A percentile compares a stretch with the other conserved stretches of the same genome.
Conservation (phyloP, 1,140 invertebrate species). For the Homalodisca vitripennis region DNA sequence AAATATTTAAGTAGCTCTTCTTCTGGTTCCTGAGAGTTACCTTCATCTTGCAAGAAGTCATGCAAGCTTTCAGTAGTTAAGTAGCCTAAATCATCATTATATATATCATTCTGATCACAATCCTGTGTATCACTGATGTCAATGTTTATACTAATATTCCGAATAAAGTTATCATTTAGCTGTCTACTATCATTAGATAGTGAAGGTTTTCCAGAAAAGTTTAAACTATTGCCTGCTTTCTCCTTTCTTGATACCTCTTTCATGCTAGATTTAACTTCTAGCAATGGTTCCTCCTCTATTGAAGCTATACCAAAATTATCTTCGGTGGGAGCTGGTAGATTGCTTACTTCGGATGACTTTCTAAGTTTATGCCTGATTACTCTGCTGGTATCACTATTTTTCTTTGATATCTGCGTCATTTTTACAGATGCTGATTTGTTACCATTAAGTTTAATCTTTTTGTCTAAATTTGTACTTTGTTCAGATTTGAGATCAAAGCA, state of each 20-base stretch:
- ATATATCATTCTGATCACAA: conserved; percentile 10
- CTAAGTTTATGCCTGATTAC: not conserved
- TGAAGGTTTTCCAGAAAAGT: not conserved
- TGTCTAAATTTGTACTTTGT: conserved; percentile 20
- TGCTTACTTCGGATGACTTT: not conserved
- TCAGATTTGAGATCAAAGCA: conserved; percentile 24
- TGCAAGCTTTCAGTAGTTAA: conserved; percentile 69
- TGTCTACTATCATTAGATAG: not conserved
- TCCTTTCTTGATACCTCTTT: not conserved
- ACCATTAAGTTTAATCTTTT: not conserved
- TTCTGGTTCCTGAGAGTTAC: conserved; percentile 76
- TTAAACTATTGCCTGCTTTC: not conserved
- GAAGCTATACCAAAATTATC: conserved; percentile 2
- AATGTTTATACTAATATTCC: not conserved
- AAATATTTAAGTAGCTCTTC: conserved; percentile 78
- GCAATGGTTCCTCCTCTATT: not conserved
- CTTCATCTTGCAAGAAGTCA: conserved; percentile 71
- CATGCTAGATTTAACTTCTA: not conserved
- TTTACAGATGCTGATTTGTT: not conserved
- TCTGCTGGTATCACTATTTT: not conserved
- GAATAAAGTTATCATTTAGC: not conserved
- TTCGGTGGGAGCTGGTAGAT: not conserved
- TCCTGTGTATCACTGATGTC: conserved; percentile 12
- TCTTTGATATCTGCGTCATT: not conserved
- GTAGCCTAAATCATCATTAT: conserved; percentile 25